Evolutionary conservation across 2,797 vertebrate species (phyloP).

Genomic region (Brachyrhaphis roseni): DNA sequence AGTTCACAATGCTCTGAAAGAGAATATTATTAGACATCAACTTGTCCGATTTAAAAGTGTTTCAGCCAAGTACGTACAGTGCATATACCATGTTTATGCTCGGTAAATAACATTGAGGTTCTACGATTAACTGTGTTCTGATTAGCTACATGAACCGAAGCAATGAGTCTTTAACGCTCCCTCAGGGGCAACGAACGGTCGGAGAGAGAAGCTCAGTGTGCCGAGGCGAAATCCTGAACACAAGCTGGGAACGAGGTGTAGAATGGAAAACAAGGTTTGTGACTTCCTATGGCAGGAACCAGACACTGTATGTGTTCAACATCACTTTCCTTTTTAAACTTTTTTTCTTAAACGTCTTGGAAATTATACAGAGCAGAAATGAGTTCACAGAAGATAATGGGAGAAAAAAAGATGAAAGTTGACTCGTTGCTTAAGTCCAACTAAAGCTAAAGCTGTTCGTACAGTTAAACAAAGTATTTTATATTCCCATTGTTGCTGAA

Average conservation of each 20-base stretch:
- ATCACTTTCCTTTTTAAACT: neutral
- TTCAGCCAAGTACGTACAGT: slow-evolving; percentile 72
- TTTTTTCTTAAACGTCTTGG: neutral
- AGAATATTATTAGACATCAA: slow-evolving; percentile 66
- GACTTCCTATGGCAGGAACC: neutral
- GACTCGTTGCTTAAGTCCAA: slow-evolving; percentile 25
- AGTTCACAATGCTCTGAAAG: slow-evolving; percentile 72
- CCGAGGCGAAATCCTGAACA: slow-evolving; percentile 23
- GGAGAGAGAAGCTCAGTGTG: slow-evolving; percentile 50
- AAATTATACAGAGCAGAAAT: neutral
- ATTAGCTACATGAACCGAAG: slow-evolving; percentile 68
- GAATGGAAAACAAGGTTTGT: neutral
- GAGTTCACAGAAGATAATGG: neutral
- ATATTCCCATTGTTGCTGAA: neutral
- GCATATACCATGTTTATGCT: slow-evolving; percentile 71
- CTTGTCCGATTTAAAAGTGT: slow-evolving; percentile 57
- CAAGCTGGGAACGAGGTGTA: neutral
- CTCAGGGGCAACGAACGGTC: slow-evolving; percentile 17
- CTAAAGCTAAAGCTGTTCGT: neutral
- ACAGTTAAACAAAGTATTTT: too few species aligned
- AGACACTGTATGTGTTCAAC: neutral
- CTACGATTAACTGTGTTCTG: slow-evolving; percentile 54
- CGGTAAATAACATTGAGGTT: slow-evolving; percentile 68
- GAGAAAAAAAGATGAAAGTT: neutral
- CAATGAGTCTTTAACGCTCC: slow-evolving; percentile 53